Evolutionary conservation across 2,888 invertebrate species (phyloP), one percentile per base, ranked within the genome.

Genomic region (Lutraria lutraria): DNA sequence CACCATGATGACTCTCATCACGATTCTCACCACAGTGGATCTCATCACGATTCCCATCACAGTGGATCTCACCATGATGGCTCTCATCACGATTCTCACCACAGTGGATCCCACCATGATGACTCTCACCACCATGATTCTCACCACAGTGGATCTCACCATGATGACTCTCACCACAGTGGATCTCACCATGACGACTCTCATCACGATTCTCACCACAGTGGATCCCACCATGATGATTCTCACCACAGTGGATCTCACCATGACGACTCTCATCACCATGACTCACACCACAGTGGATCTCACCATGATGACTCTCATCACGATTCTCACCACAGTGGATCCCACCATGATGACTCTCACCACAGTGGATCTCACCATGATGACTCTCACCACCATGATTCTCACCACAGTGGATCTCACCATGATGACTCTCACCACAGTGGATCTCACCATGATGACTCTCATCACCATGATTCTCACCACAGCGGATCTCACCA

Each of bases 161-260:
- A 63, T 63, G 63, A 86, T 31, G 81, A 86, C 34, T n/a, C 31
- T 16, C 81, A 81, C 63, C 81, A 86, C 25, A 25, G 6, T 25
- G 63, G 25, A 25, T 68, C 63, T 2, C 63, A 68, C 19, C n/a
- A 43, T 43, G 52, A 25, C n/a, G 21, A n/a, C 31, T 54, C 53
- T 19, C 85, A 85, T 43, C n/a, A n/a, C n/a, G 19, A 54, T 25
- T 52, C 52, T 16, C 60, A 81, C 53, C 68, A 68, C 52, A 60
- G 81, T 68, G 81, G 29, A 52, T 31, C n/a, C 52, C 60, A 81
- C 60, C 31, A 25, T 54, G 31, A 34, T 79, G 12, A 52, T 25
- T 12, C n/a, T 8, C 53, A 72, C 53, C 56, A 79, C 25, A 13
- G 31, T 21, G 21, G 10, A 16, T 34, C 29, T 21, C 80, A 85